A percentile compares a stretch with the other conserved stretches of the same genome.
These are phyloP conservation scores for Drosophila planitibia DNA, from an alignment of 2,888 invertebrate species.

Conservation along the genomic window DNA sequence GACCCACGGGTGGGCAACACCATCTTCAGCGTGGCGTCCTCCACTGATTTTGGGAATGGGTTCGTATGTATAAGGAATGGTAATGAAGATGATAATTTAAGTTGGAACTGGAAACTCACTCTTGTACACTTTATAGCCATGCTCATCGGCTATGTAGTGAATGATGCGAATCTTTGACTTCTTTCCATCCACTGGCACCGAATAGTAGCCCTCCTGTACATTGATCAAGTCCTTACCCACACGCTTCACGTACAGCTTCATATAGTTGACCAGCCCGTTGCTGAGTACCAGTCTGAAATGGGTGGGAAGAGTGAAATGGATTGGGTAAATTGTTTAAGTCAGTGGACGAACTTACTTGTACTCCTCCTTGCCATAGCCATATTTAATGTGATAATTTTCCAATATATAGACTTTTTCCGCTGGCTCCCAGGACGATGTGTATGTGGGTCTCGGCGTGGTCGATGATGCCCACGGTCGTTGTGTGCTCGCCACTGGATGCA, in stretches of 20 bases:
- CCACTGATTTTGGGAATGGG: constrained; percentile 48
- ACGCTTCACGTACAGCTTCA: constrained; percentile 72
- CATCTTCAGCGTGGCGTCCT: constrained; percentile 52
- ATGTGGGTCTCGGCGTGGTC: constrained; percentile 7
- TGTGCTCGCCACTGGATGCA: constrained; percentile 19
- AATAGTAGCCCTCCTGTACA: constrained; percentile 79
- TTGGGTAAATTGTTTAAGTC: background rate
- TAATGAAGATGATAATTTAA: constrained; percentile 27
- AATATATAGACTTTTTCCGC: constrained; percentile 61
- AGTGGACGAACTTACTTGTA: constrained; percentile 67
- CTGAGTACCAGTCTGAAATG: constrained; percentile 70
- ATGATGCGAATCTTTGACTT: constrained; percentile 62
- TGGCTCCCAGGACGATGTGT: background rate
- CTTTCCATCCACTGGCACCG: constrained; percentile 68
- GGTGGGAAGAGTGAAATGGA: background rate
- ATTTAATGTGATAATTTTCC: constrained; percentile 72
- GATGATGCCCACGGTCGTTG: constrained; percentile 3
- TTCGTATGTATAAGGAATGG: constrained; percentile 5
- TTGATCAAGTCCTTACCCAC: constrained; percentile 59
- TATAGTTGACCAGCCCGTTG: constrained; percentile 78
- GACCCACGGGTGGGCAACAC: constrained; percentile 40
- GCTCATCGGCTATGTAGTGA: constrained; percentile 78
- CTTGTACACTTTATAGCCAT: constrained; percentile 71
- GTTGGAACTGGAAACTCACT: constrained; percentile 50
- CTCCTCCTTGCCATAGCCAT: constrained; percentile 77